phyloP scores from a whole-genome alignment of 2,888 invertebrate species.

The Habroteleia sp. region DNA sequence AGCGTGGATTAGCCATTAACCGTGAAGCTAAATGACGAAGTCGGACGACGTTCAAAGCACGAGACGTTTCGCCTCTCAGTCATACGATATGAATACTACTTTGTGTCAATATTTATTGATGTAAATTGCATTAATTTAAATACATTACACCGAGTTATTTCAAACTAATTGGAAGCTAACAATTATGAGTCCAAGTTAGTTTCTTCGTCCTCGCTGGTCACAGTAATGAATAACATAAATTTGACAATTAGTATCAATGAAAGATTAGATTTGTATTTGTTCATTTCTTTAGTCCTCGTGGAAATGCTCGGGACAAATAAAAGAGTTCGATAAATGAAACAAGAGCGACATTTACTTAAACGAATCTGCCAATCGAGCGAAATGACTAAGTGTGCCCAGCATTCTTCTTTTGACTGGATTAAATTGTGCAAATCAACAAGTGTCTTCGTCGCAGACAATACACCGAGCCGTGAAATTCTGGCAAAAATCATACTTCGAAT shows the following conservation, averaged over 20 bases:
- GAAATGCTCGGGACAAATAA: background rate
- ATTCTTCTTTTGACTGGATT: conserved; percentile 44
- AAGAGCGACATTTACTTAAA: conserved; percentile 38
- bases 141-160: conserved; percentile 12
- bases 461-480: conserved; percentile 19
- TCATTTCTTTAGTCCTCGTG: conserved; percentile 1
- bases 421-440: conserved; percentile 56
- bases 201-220: too few species aligned
- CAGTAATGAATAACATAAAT: too few species aligned
- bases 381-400: conserved; percentile 39
- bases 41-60: conserved; percentile 16
- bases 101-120: conserved; percentile 35
- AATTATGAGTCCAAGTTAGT: conserved; percentile 17
- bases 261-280: background rate
- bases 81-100: conserved; percentile 33
- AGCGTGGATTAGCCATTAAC: conserved; percentile 40
- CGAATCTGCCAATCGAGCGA: conserved; percentile 22
- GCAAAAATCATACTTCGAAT: conserved; percentile 17
- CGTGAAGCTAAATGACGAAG: conserved; percentile 38
- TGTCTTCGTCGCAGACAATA: conserved; percentile 42
- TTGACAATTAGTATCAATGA: too few species aligned
- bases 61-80: conserved; percentile 24
- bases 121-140: conserved; percentile 36
- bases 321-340: conserved; percentile 41
- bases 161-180: conserved; percentile 32